phyloP scores from a whole-genome alignment of 2,113 vertebrate species.

The Dipodomys stephensi region DNA sequence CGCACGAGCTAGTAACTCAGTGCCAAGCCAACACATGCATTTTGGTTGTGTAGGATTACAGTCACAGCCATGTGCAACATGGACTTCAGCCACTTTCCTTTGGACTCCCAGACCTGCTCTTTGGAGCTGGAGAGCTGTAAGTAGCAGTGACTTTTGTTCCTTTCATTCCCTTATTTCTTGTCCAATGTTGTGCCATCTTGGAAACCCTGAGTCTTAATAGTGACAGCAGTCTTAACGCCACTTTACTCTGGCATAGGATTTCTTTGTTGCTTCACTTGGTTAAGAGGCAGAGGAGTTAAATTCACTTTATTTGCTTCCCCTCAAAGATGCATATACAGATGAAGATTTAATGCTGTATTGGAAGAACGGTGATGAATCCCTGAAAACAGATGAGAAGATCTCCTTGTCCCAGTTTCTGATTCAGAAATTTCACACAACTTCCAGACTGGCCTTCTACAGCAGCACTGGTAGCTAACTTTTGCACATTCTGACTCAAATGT shows the following conservation, averaged over 20 bases:
- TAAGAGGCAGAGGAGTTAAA: neutral
- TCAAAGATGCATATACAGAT: slow-evolving; percentile 96
- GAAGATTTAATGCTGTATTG: slow-evolving; percentile 98
- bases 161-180: neutral
- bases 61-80: slow-evolving; percentile 98
- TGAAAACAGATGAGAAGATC: slow-evolving; percentile 96
- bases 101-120: slow-evolving; percentile 97
- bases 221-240: neutral
- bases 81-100: slow-evolving; percentile 98
- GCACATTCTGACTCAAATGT: neutral
- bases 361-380: slow-evolving; percentile 96
- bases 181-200: neutral
- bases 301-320: slow-evolving; percentile 46
- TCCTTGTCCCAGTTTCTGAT: slow-evolving; percentile 98
- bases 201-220: neutral
- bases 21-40: neutral
- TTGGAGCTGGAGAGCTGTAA: slow-evolving; percentile 98
- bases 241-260: neutral
- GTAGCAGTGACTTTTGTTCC: slow-evolving; percentile 72
- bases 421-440: slow-evolving; percentile 97
- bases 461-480: slow-evolving; percentile 91
- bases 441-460: slow-evolving; percentile 97
- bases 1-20: too few species aligned
- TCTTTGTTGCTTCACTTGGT: neutral
- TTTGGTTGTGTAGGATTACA: slow-evolving; percentile 90